Evolutionary conservation across 2,888 invertebrate species (phyloP).

Genomic region (Callimorpha dominula): DNA sequence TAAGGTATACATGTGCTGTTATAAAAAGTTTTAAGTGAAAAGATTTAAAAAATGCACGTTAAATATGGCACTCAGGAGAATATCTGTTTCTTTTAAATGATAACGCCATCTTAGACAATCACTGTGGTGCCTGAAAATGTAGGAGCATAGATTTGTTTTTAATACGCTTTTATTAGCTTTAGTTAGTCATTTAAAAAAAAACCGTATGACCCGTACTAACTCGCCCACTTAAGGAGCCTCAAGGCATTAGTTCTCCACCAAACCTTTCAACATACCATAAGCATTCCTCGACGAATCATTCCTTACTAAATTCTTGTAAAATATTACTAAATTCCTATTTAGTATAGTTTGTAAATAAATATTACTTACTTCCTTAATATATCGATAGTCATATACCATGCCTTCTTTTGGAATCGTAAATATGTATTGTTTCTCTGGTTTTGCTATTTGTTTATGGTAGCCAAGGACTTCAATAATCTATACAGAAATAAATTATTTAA

Average conservation of each 20-base stretch:
- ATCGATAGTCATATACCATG: slow-evolving; percentile 95
- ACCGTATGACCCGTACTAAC: neutral
- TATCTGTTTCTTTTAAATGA: no score
- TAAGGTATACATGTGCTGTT: no score
- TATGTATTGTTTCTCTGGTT: slow-evolving; percentile 92
- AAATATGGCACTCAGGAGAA: no score
- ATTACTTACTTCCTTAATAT: slow-evolving; percentile 92
- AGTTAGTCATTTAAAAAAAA: no score
- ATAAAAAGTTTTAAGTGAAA: no score
- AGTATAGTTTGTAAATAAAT: neutral
- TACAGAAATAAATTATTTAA: slow-evolving; percentile 13
- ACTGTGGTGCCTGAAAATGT: no score
- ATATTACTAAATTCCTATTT: neutral
- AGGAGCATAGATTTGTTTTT: no score
- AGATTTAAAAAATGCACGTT: no score
- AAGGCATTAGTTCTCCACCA: neutral
- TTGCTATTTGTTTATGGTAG: slow-evolving; percentile 85
- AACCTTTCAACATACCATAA: neutral
- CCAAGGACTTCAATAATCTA: slow-evolving; percentile 84
- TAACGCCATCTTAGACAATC: no score
- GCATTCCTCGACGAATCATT: neutral
- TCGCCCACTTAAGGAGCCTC: neutral
- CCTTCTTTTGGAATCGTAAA: slow-evolving; percentile 94
- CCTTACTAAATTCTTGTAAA: neutral
- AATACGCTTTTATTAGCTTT: neutral